Evolutionary conservation across 2,113 vertebrate species (phyloP), one percentile per base, ranked within the genome.

Genomic region (Chaetorhynchus papuensis): DNA sequence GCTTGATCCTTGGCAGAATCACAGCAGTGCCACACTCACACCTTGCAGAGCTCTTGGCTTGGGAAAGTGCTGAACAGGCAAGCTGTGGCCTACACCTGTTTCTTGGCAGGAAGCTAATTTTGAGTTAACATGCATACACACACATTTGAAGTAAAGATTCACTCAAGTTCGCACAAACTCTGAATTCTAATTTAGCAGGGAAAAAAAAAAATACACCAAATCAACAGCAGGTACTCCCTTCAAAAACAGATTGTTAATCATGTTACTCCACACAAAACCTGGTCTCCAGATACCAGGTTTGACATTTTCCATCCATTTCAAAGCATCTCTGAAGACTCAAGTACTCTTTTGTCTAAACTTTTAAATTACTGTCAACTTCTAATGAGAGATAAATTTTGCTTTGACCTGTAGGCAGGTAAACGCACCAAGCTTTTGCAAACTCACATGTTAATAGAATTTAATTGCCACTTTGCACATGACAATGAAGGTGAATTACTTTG

Each of bases 181-280:
- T 35, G 57, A 82, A 69, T 82, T 79, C 41, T 61, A 75, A 90
- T 74, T 56, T 30, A 84, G 9, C 41, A 90, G 17, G 17, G 7
- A 24, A 41, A 56, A 83, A 80, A 61, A 63, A 75, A 76, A 35
- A 35, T 5, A 33, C 11, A 65, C 44, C 18, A 65, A 74, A 37
- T 53, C 9, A 4, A 18, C 18, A 41, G 39, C 37, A 82, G 35
- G 63, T 81, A 56, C 15, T 87, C 23, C 14, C 13, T 72, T 79
- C 53, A 79, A 77, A 89, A 89, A 2, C 5, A 68, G 56, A 44
- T 56, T 64, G 61, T 45, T 91, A 79, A 45, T 49, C 44, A 30
- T 1, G 0, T 44, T 49, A 41, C 8, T 68, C 33, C 44, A 52
- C 28, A 19, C 10, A 89, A 56, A 0, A 0, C 20, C 54, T 16